Evolutionary conservation across 1,140 invertebrate species (phyloP).

Genomic region (Lycorma delicatula): DNA sequence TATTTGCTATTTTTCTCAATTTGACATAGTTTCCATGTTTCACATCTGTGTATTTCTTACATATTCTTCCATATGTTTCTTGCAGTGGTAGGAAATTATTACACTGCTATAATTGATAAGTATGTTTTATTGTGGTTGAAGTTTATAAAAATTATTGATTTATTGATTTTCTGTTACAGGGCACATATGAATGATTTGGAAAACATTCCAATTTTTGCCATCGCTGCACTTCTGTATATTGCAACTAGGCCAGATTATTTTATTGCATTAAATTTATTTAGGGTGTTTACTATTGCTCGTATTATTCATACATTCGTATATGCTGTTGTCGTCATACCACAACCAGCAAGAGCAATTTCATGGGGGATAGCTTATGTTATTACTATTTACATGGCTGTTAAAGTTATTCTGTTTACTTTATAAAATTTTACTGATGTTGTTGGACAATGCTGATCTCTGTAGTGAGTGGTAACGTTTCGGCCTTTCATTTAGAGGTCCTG

Average conservation of each 20-base stretch:
- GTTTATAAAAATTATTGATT: neutral
- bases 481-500: too few relatives aligned
- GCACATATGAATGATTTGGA: slow-evolving; percentile 62
- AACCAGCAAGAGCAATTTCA: slow-evolving; percentile 47
- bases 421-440: neutral
- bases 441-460: too few relatives aligned
- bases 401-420: neutral
- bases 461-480: too few relatives aligned
- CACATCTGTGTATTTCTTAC: too few relatives aligned
- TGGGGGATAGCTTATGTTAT: slow-evolving; percentile 42
- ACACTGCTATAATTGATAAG: too few relatives aligned
- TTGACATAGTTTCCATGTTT: too few relatives aligned
- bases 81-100: too few relatives aligned
- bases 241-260: slow-evolving; percentile 44
- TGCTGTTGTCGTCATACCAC: slow-evolving; percentile 42
- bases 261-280: slow-evolving; percentile 49
- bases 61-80: too few relatives aligned
- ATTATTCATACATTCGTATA: slow-evolving; percentile 53
- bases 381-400: slow-evolving; percentile 46
- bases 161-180: slow-evolving; percentile 35
- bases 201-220: slow-evolving; percentile 54
- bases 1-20: too few relatives aligned
- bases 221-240: slow-evolving; percentile 49
- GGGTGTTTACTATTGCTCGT: slow-evolving; percentile 46
- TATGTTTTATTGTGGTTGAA: too few relatives aligned